Evolutionary conservation across 2,888 invertebrate genomes (phyloP), one percentile per base, ranked within the genome.

Genomic region (Creontiades dilutus): DNA sequence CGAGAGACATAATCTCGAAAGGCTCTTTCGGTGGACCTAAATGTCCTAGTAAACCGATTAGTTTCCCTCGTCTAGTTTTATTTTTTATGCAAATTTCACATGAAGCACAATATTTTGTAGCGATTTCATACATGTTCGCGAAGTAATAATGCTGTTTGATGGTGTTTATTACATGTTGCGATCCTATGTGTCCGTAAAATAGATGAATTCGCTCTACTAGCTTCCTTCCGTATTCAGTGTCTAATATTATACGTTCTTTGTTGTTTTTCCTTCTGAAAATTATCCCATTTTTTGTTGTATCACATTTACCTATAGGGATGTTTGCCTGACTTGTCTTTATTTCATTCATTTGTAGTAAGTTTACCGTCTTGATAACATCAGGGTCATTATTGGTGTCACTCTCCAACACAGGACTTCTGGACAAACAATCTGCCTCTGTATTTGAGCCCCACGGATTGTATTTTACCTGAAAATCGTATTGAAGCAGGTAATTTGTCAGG

Each of bases 1-100:
- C 92, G 9, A 93, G 90, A 5, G 92, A 92, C 12, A 92, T 88
- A 86, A 92, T 92, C 90, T 93, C 92, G 86, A 91, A 92, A 12
- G 92, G 92, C 48, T 92, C 78, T 47, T 86, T 91, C 3, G 92
- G 92, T 12, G 92, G 92, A 14, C 92, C 92, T 27, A 89, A 92
- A 91, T 92, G 91, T n/a, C 85, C 85, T 48, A 81, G 47, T 9
- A 81, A 81, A 48, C 14, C 88, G 23, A 37, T 37, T 23, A 48
- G 61, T n/a, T 27, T 37, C 27, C 16, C 27, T 28, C 23, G 78
- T 48, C 88, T 88, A n/a, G 88, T 84, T 80, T 88, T 88, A 80
- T 88, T 88, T 80, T 52, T 88, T 12, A 78, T 88, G 52, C 88
- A 91, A 37, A 89, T 90, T 0, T 85, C 76, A 14, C 90, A 91